Percentiles rank a stretch among this genome's conserved stretches.
These are phyloP conservation scores for Coenonympha glycerion DNA, from an alignment of 2,888 invertebrate genomes.

Conservation along the genomic window DNA sequence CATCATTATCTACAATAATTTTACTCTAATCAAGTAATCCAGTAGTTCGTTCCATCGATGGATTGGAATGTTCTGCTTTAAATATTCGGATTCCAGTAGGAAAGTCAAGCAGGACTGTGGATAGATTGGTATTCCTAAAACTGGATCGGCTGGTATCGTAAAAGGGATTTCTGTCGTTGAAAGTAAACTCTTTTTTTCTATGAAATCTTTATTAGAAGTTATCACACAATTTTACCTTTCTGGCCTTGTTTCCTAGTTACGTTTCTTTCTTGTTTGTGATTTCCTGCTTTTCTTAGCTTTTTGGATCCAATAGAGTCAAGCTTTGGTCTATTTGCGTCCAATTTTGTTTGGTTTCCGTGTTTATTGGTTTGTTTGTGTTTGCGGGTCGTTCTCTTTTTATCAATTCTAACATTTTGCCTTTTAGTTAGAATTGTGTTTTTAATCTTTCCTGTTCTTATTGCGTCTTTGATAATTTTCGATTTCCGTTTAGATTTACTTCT, in stretches of 20 bases:
- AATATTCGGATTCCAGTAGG: too few species aligned
- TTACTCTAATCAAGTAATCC: too few species aligned
- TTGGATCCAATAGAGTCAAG: neutral
- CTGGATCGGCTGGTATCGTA: too few species aligned
- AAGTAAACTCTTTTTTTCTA: slow-evolving; percentile 21
- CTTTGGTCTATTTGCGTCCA: too few species aligned
- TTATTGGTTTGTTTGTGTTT: slow-evolving; percentile 11
- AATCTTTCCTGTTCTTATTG: neutral
- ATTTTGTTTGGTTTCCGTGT: neutral
- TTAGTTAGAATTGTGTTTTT: neutral
- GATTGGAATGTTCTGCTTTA: too few species aligned
- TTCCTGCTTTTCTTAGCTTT: neutral
- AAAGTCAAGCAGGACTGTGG: too few species aligned
- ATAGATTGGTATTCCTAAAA: too few species aligned
- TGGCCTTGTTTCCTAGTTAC: neutral
- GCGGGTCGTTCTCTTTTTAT: slow-evolving; percentile 2
- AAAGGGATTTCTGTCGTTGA: neutral
- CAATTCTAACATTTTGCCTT: neutral
- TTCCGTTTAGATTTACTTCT: slow-evolving; percentile 1
- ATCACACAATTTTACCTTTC: slow-evolving; percentile 20
- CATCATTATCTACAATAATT: too few species aligned
- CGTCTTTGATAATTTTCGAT: neutral
- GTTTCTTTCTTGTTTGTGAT: neutral
- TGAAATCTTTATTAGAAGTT: slow-evolving; percentile 18
- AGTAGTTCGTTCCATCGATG: too few species aligned